Percentiles rank a stretch among this genome's conserved stretches.
These are phyloP conservation scores for Chanos chanos DNA, from an alignment of 2,797 vertebrate genomes.

Conservation along the genomic window DNA sequence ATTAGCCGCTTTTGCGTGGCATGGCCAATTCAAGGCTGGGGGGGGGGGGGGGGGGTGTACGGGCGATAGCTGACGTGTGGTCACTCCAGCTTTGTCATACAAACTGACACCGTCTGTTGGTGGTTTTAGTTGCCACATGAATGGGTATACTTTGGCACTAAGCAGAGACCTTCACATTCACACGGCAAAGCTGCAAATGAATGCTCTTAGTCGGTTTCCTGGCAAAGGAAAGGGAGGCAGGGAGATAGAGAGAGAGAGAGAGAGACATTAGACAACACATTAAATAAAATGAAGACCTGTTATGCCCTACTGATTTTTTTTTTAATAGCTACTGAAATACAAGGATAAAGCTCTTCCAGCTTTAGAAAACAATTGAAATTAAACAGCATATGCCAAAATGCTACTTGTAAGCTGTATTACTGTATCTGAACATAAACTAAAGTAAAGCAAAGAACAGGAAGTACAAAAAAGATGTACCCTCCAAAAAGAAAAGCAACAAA, in stretches of 20 bases:
- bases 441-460: no score
- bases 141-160: slow-evolving; percentile 49
- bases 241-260: no score
- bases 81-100: slow-evolving; percentile 38
- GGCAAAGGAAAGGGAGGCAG: slow-evolving; percentile 4
- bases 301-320: slow-evolving; percentile 4
- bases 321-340: neutral
- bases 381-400: no score
- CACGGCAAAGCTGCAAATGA: slow-evolving; percentile 37
- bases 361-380: no score
- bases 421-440: no score
- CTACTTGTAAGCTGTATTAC: no score
- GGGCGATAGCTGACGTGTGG: slow-evolving; percentile 40
- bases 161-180: slow-evolving; percentile 46
- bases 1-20: slow-evolving; percentile 40
- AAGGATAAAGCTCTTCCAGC: no score
- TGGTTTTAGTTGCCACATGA: slow-evolving; percentile 63
- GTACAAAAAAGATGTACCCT: no score
- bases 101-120: slow-evolving; percentile 63
- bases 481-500: no score
- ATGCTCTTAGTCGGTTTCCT: slow-evolving; percentile 31
- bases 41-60: slow-evolving; percentile 28
- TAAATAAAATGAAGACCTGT: slow-evolving; percentile 24
- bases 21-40: slow-evolving; percentile 30
- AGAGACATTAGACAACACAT: slow-evolving; percentile 15